Percentiles rank a stretch among this genome's conserved stretches.
Conservation (phyloP, 2,888 invertebrate genomes). For the Pachliopta kotzebuea region DNA sequence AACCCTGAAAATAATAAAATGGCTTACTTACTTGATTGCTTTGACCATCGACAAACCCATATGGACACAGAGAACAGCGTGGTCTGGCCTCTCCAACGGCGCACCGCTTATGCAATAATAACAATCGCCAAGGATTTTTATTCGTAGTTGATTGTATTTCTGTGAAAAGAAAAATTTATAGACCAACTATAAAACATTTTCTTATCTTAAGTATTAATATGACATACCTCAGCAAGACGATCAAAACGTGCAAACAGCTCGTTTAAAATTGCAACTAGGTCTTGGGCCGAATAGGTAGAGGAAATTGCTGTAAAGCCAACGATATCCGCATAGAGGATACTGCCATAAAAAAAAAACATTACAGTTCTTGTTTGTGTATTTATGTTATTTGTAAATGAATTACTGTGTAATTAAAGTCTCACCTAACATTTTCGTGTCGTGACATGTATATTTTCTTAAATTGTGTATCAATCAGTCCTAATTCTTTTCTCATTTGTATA, state of each 20-base stretch:
- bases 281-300: constrained; percentile 96
- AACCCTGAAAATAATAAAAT: too few species aligned
- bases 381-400: not conserved
- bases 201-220: not conserved
- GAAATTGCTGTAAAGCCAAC: constrained; percentile 98
- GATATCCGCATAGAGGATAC: constrained; percentile 98
- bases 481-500: constrained; percentile 96
- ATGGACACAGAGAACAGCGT: constrained; percentile 95
- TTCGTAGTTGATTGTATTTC: constrained; percentile 96
- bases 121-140: constrained; percentile 97
- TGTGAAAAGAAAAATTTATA: constrained; percentile 55
- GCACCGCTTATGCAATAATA: constrained; percentile 99
- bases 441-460: constrained; percentile 99
- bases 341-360: constrained; percentile 61
- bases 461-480: constrained; percentile 94
- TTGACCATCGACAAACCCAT: constrained; percentile 99
- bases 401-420: constrained; percentile 42
- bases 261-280: constrained; percentile 96
- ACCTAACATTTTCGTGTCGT: constrained; percentile 97
- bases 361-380: too few species aligned
- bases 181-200: not conserved
- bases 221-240: constrained; percentile 88
- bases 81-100: constrained; percentile 93
- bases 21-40: constrained; percentile 91
- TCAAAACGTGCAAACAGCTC: constrained; percentile 98